Evolutionary conservation across 2,888 invertebrate species (phyloP), one percentile per base, ranked within the genome.

Genomic region (Romanomermis culicivorax): DNA sequence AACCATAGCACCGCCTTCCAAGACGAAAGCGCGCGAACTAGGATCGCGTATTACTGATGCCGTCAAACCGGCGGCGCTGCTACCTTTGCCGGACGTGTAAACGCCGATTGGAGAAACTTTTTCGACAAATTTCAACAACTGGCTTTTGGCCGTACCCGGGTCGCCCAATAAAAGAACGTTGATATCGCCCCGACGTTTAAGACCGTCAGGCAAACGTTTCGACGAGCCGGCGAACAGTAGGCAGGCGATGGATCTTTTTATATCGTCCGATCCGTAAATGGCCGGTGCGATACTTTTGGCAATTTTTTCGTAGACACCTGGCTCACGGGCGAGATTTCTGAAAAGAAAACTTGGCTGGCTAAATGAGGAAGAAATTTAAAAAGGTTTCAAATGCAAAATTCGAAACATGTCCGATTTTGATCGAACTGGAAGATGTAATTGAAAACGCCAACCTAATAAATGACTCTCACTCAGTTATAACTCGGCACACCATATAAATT

Each of bases 1-100:
- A 26, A 97, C 97, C 97, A 97, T 97, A 1, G 97, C 97, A 11
- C 97, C 97, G 14, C 97, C 93, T 74, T 93, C 93, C 85, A 93
- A 86, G 2, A 93, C 81, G 72, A 91, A 93, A 71, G 86, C 89
- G 48, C 87, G 78, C 85, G 89, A 81, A 14, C 78, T 76, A 1
- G 93, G 91, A 74, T 97, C 97, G 62, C 91, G 76, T 60, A 82
- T 84, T 29, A 99, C 93, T 0, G 93, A 91, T 0, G 97, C 97
- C 25, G 97, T 99, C 42, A 97, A 77, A 71, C 97, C 97, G 57
- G 97, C 97, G 1, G 97, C 97, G 64, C 91, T 93, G 60, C 91
- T 91, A 1, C 97, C 97, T 73, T 99, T 97, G n/a, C 97, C 97
- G 0, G 93, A 95, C 0, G 95, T 97, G 69, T 97, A 97, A 29